Conservation (phyloP, 2,888 invertebrate species). For the Agrotis puta region DNA sequence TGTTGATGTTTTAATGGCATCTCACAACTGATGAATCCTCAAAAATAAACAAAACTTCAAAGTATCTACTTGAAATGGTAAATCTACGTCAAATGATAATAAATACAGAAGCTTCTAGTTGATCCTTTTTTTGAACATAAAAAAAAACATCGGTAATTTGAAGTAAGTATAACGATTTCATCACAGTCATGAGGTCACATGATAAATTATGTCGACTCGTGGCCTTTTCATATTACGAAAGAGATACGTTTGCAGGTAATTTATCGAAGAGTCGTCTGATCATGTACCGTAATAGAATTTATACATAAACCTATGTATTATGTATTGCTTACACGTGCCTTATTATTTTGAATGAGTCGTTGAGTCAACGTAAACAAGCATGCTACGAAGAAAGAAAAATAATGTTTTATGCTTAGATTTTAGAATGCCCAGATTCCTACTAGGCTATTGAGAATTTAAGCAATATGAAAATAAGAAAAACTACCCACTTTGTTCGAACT, state of each 20-base stretch:
- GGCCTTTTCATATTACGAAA: slow-evolving; percentile 32
- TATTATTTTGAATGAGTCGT: slow-evolving; percentile 6
- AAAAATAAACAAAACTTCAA: not conserved
- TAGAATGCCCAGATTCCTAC: too few species aligned
- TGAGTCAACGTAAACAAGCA: not conserved
- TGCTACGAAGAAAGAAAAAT: not conserved
- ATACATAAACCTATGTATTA: too few species aligned
- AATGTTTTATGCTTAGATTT: not conserved
- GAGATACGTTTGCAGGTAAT: slow-evolving; percentile 24
- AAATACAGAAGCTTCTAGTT: slow-evolving; percentile 1
- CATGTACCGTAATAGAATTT: slow-evolving; percentile 10
- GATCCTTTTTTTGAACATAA: slow-evolving; percentile 31
- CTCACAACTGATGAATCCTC: too few species aligned
- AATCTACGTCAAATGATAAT: slow-evolving; percentile 20
- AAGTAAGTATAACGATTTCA: slow-evolving; percentile 36
- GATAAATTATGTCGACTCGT: slow-evolving; percentile 29
- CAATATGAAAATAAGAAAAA: too few species aligned
- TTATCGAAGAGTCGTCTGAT: slow-evolving; percentile 22
- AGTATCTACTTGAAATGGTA: not conserved
- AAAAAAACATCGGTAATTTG: slow-evolving; percentile 34
- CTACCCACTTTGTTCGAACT: too few species aligned
- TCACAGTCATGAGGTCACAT: slow-evolving; percentile 32
- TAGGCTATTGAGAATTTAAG: too few species aligned
- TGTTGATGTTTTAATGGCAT: too few species aligned
- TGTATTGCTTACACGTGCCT: slow-evolving; percentile 12